Evolutionary conservation across 2,888 invertebrate species (phyloP), one percentile per base, ranked within the genome.

Genomic region (Idaea biselata): DNA sequence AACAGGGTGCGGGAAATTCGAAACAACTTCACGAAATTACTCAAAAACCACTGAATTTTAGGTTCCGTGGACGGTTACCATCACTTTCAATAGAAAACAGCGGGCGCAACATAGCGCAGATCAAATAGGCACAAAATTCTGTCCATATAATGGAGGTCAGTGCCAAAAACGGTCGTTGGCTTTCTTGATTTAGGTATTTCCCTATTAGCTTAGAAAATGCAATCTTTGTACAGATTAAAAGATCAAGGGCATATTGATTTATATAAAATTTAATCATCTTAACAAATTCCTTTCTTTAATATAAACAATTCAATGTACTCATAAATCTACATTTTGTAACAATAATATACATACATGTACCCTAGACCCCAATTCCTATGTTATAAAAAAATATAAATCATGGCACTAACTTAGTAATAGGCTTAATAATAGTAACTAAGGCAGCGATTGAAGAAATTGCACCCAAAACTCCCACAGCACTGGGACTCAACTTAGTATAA

Each of bases 391-490:
- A 55, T 18, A 60, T 6, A 62, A 55, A 16, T 60, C 83, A 88
- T 25, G 96, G 96, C 17, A 94, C 89, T 68, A 97, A 89, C 84
- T 97, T 97, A n/a, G 95, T 94, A 56, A 94, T 89, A n/a, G 97
- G 97, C 82, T 97, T 94, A 57, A 97, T 83, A 58, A 97, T 83
- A 18, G 96, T 95, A 58, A 96, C 87, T 58, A 98, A 88, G 16
- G 97, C 97, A 63, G 97, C 95, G 55, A 95, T 66, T 0, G 98
- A 98, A 3, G 98, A 98, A 61, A 97, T 80, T 0, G 96, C 94
- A 5, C 98, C 98, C 17, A 97, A 84, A 7, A 95, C 74, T 0
- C 98, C 98, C 62, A 97, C 93, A 18, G 95, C 93, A 65, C 96
- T 95, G 0, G 97, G 96, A 66, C 96, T 96, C 11, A 97, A 84